Evolutionary conservation across 1,140 invertebrate species (phyloP), one percentile per base, ranked within the genome.

Genomic region (Tetragonula clypearis): DNA sequence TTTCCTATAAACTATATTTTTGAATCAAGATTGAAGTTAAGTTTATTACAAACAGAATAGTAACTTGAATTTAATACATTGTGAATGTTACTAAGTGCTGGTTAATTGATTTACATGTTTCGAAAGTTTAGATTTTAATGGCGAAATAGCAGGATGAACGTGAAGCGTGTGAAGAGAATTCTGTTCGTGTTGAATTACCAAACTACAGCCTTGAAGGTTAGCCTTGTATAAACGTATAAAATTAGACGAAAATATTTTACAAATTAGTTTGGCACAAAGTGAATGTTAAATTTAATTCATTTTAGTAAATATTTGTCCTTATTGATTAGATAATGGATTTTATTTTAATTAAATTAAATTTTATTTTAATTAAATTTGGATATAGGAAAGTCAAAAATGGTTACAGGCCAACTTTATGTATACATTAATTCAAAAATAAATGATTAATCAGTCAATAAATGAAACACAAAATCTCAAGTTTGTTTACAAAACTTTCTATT

Each of bases 201-300:
- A 69, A 69, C 68, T 35, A 41, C 35, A 72, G 71, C 41, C 71
- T 72, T 49, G 71, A 49, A 9, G 41, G n/a, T 23, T 23, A 49
- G 41, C 41, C 71, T 72, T 21, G 41, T 49, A 41, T 17, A 68
- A 68, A 68, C 66, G 66, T 30, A 23, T 72, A 72, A 72, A 72
- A 72, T 72, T 72, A 72, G 71, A 72, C 41, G 41, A 72, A 49
- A n/a, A 72, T 72, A 72, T 72, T 72, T 72, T 72, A n/a, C 14
- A 9, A 72, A 49, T 49, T n/a, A 49, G 8, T 72, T 49, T 72
- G 41, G 68, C 35, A 69, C 30, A 69, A 69, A 21, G 30, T 23
- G 68, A 23, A 6, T 23, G 35, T 19, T 35, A 23, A 41, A 69
- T 69, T 41, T 41, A 69, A 69, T 69, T 41, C 11, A 69, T 69